phyloP scores from a whole-genome alignment of 2,113 vertebrate genomes.

The Saiga tatarica region DNA sequence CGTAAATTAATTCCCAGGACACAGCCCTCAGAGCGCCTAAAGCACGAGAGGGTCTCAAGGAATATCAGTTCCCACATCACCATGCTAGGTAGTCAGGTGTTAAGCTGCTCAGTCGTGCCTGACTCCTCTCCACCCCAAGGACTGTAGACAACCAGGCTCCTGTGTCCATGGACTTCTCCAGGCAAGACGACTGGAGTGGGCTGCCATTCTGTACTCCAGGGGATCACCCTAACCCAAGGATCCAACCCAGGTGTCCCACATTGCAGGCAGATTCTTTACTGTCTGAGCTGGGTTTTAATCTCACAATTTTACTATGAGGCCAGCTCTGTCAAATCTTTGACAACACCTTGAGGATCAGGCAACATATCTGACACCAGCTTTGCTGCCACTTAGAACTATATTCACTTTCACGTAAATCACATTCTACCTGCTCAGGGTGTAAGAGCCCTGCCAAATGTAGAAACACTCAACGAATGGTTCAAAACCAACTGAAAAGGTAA shows the following conservation, averaged over 20 bases:
- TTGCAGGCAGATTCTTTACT: not conserved
- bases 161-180: not conserved
- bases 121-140: not conserved
- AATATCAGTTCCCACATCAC: no score
- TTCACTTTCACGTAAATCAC: not conserved
- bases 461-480: not conserved
- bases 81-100: accelerated
- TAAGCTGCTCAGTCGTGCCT: not conserved
- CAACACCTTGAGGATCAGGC: not conserved
- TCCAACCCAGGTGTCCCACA: not conserved
- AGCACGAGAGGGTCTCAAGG: not conserved
- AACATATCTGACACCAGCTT: not conserved
- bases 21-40: no score
- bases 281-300: not conserved
- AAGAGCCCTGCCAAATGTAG: not conserved
- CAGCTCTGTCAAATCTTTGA: accelerated
- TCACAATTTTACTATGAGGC: not conserved
- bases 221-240: not conserved
- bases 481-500: not conserved
- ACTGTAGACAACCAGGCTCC: not conserved
- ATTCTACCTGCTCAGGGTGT: not conserved
- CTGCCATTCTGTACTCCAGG: not conserved
- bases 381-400: not conserved
- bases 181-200: not conserved
- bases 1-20: not conserved